phyloP scores from a whole-genome alignment of 2,113 vertebrate genomes.

The Semnornis frantzii region DNA sequence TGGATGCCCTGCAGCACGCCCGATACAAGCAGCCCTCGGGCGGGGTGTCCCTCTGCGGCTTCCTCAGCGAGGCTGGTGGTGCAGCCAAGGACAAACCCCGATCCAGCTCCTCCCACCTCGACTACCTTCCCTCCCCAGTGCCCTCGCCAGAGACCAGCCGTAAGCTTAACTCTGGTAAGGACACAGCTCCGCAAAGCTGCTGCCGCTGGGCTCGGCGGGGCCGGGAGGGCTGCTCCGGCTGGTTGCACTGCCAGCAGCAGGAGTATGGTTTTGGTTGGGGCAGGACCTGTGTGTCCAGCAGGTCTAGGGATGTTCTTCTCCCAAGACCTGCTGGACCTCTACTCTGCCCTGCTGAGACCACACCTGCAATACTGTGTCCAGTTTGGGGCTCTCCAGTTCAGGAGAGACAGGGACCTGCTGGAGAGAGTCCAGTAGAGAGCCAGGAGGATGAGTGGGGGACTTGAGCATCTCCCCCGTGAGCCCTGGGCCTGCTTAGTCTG shows the following conservation, averaged over 20 bases:
- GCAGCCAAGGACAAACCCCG: slow-evolving; percentile 74
- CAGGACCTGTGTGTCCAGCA: too few relatives aligned
- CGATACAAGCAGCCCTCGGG: slow-evolving; percentile 89
- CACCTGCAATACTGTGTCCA: too few relatives aligned
- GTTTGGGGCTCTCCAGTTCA: too few relatives aligned
- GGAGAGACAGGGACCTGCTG: too few relatives aligned
- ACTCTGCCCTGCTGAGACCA: too few relatives aligned
- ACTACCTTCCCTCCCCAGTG: slow-evolving; percentile 85
- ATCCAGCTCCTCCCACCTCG: slow-evolving; percentile 81
- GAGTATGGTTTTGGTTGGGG: accelerated
- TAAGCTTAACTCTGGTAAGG: slow-evolving; percentile 82
- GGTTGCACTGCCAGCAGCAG: accelerated
- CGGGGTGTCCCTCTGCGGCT: slow-evolving; percentile 81
- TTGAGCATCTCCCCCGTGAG: too few relatives aligned
- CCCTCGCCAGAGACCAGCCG: slow-evolving; percentile 82
- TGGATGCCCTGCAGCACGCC: slow-evolving; percentile 88
- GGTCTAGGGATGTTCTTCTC: too few relatives aligned
- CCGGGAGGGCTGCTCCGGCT: not conserved
- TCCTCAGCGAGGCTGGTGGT: slow-evolving; percentile 77
- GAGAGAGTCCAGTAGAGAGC: too few relatives aligned
- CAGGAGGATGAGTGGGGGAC: too few relatives aligned
- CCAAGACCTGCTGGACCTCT: not conserved
- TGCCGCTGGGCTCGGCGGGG: not conserved
- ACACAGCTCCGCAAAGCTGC: not conserved
- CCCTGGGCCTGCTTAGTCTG: too few relatives aligned